Evolutionary conservation across 1,140 invertebrate genomes (phyloP).

Genomic region (Luehdorfia chinensis): DNA sequence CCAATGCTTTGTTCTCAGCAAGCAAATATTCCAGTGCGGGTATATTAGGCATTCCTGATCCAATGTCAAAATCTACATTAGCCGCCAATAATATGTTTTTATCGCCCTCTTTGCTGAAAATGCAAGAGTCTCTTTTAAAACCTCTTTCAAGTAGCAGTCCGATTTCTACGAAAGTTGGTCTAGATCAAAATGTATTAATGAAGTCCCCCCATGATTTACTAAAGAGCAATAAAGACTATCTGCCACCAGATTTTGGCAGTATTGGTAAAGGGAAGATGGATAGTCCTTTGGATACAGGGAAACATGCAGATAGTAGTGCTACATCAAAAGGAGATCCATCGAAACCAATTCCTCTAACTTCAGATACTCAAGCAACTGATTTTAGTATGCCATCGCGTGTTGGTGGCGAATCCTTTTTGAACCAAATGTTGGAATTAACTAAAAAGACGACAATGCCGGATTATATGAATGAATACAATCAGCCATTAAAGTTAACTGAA

Average conservation of each 20-base stretch:
- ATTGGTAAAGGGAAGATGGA: slow-evolving; percentile 67
- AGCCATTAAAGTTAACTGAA: slow-evolving; percentile 62
- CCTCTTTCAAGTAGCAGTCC: slow-evolving; percentile 69
- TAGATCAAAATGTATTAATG: slow-evolving; percentile 66
- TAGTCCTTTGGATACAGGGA: slow-evolving; percentile 40
- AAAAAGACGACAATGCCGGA: slow-evolving; percentile 74
- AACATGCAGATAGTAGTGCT: slow-evolving; percentile 39
- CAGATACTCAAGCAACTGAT: slow-evolving; percentile 49
- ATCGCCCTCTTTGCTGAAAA: slow-evolving; percentile 74
- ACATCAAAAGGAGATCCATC: slow-evolving; percentile 49
- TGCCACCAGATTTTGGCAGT: slow-evolving; percentile 70
- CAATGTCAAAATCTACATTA: slow-evolving; percentile 82
- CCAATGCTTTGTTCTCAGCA: slow-evolving; percentile 79
- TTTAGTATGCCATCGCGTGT: slow-evolving; percentile 60
- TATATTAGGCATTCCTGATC: slow-evolving; percentile 80
- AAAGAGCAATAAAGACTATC: slow-evolving; percentile 70
- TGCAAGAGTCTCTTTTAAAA: slow-evolving; percentile 74
- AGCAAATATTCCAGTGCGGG: slow-evolving; percentile 79
- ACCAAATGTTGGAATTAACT: slow-evolving; percentile 74
- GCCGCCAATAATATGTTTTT: slow-evolving; percentile 84
- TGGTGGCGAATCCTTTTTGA: slow-evolving; percentile 67
- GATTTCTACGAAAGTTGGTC: slow-evolving; percentile 58
- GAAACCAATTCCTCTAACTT: slow-evolving; percentile 38
- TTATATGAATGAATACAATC: slow-evolving; percentile 61
- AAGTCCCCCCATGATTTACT: slow-evolving; percentile 70